phyloP scores from a whole-genome alignment of 2,113 vertebrate species.

The Callipepla californica region DNA sequence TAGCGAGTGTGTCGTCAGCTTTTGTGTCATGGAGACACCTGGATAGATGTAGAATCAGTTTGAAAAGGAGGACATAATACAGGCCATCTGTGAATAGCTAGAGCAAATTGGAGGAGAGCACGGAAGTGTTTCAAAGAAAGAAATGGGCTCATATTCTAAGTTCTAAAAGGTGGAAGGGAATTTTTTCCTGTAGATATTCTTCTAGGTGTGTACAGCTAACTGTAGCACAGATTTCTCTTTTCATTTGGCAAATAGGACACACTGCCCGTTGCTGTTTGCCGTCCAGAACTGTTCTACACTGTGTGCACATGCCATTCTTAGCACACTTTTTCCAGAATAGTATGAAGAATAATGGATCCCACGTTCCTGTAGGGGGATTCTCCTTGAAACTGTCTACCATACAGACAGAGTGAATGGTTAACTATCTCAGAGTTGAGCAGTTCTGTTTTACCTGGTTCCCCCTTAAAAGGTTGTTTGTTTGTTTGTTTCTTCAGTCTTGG shows the following conservation, averaged over 20 bases:
- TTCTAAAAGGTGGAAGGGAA: neutral
- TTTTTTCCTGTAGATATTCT: neutral
- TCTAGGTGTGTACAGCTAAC: neutral
- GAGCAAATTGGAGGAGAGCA: neutral
- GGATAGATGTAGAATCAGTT: neutral
- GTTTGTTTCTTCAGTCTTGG: neutral
- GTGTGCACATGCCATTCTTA: neutral
- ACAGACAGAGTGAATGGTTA: neutral
- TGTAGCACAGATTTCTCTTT: neutral
- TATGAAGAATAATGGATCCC: neutral
- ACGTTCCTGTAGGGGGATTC: neutral
- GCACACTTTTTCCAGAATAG: neutral
- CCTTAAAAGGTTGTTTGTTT: neutral
- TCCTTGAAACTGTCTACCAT: neutral
- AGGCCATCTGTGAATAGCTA: neutral
- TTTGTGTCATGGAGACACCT: neutral
- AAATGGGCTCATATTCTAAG: neutral
- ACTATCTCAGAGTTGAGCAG: neutral
- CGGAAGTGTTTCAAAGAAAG: neutral
- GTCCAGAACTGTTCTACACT: neutral
- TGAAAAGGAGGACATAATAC: neutral
- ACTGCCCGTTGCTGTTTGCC: neutral
- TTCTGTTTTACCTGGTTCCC: neutral
- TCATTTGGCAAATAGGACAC: rapidly evolving
- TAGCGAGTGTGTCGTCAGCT: neutral